A percentile compares a stretch with the other conserved stretches of the same genome.
These are phyloP conservation scores for Apocrypta bakeri DNA, from an alignment of 1,140 invertebrate genomes.

Conservation along the genomic window DNA sequence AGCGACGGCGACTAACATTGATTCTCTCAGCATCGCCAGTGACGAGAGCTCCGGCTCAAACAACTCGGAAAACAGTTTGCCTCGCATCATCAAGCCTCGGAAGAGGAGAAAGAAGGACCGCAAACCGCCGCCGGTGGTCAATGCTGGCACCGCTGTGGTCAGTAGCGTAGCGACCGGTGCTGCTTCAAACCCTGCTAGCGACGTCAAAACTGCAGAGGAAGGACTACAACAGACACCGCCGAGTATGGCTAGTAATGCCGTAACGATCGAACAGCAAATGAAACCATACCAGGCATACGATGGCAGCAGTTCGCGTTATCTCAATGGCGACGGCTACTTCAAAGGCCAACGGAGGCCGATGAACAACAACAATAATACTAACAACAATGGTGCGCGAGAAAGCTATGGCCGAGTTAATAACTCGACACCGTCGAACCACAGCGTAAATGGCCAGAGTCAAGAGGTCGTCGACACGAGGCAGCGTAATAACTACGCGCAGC, in stretches of 20 bases:
- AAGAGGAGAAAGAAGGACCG: slow-evolving; percentile 92
- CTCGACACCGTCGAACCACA: slow-evolving; percentile 16
- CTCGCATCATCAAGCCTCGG: slow-evolving; percentile 90
- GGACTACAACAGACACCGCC: slow-evolving; percentile 65
- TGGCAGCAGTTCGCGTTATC: slow-evolving; percentile 21
- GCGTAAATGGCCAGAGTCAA: slow-evolving; percentile 55
- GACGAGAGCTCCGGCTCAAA: slow-evolving; percentile 84
- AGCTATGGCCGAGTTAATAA: slow-evolving; percentile 57
- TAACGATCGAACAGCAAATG: slow-evolving; percentile 59
- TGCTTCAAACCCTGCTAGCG: slow-evolving; percentile 60
- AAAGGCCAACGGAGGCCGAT: slow-evolving; percentile 40
- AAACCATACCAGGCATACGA: slow-evolving; percentile 55
- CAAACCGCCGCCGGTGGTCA: slow-evolving; percentile 77
- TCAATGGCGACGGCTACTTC: slow-evolving; percentile 37
- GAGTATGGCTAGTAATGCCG: slow-evolving; percentile 37
- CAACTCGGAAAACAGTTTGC: slow-evolving; percentile 85
- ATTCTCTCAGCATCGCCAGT: slow-evolving; percentile 82
- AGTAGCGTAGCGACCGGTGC: slow-evolving; percentile 64
- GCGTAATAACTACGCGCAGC: slow-evolving; percentile 44
- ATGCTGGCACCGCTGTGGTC: slow-evolving; percentile 54
- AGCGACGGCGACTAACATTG: slow-evolving; percentile 72
- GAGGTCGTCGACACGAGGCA: slow-evolving; percentile 68
- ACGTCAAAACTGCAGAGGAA: slow-evolving; percentile 70
- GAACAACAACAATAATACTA: slow-evolving; percentile 59
- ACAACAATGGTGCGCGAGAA: slow-evolving; percentile 56